These are phyloP conservation scores for Herpailurus yagouaroundi DNA, from an alignment of 2,113 vertebrate genomes.

Conservation along the genomic window DNA sequence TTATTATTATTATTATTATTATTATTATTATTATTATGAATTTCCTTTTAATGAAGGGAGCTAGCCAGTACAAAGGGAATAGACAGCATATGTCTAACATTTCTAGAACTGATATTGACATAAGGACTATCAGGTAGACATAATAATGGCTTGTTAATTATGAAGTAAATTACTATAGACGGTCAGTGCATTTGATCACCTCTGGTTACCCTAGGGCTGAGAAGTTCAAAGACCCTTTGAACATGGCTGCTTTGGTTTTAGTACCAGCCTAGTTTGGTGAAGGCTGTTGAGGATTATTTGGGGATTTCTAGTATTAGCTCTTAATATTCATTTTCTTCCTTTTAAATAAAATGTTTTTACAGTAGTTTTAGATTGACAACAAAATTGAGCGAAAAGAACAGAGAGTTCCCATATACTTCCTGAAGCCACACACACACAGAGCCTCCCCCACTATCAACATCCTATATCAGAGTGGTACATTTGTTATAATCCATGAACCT, in stretches of 20 bases:
- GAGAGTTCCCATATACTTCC: background rate
- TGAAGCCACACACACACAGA: accelerated
- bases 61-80: background rate
- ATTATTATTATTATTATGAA: background rate
- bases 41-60: background rate
- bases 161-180: background rate
- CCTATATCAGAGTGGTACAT: too few species aligned
- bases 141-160: background rate
- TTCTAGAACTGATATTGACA: background rate
- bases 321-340: background rate
- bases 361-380: background rate
- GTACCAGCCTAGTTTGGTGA: background rate
- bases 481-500: background rate
- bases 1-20: too few species aligned
- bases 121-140: background rate
- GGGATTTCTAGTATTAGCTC: background rate
- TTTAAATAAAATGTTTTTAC: background rate
- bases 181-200: background rate
- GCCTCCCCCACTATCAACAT: background rate
- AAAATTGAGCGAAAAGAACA: background rate
- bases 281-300: background rate
- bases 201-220: background rate
- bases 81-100: background rate
- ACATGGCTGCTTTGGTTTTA: background rate
- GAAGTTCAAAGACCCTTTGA: background rate